Evolutionary conservation across 2,888 invertebrate species (phyloP).

Genomic region (Drosophila subsilvestris): DNA sequence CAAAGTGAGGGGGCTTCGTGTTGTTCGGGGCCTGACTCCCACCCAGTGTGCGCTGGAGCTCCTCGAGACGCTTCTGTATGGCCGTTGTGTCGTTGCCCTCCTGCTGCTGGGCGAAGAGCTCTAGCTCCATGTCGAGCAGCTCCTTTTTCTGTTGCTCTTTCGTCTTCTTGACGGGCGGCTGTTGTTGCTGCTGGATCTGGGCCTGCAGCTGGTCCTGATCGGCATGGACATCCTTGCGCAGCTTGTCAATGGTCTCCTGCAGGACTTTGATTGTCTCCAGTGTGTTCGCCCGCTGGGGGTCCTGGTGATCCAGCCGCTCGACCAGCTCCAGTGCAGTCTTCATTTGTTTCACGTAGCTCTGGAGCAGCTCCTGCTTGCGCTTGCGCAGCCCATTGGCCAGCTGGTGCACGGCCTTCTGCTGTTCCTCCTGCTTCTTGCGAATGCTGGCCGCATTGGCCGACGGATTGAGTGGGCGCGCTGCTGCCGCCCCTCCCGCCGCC

Average conservation of each 20-base stretch:
- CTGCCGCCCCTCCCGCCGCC: conserved; percentile 14
- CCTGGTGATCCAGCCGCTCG: conserved; percentile 89
- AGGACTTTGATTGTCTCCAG: conserved; percentile 92
- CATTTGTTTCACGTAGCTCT: conserved; percentile 95
- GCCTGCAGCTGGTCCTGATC: conserved; percentile 84
- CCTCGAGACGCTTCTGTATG: conserved; percentile 90
- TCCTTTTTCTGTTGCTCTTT: conserved; percentile 94
- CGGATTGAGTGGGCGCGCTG: conserved; percentile 84
- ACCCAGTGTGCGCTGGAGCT: conserved; percentile 86
- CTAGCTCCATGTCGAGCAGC: conserved; percentile 95
- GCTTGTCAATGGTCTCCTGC: conserved; percentile 91
- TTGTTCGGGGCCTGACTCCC: conserved; percentile 27
- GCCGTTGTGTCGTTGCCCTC: conserved; percentile 94
- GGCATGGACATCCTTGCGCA: conserved; percentile 83
- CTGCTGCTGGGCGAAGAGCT: conserved; percentile 94
- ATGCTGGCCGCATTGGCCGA: conserved; percentile 87
- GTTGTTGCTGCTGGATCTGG: conserved; percentile 82
- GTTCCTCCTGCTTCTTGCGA: conserved; percentile 90
- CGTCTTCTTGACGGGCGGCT: conserved; percentile 86
- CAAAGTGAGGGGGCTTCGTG: conserved; percentile 32
- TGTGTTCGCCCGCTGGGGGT: conserved; percentile 90
- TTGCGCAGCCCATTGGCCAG: conserved; percentile 92
- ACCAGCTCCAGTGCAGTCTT: conserved; percentile 92
- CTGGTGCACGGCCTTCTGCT: conserved; percentile 90
- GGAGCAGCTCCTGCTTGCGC: conserved; percentile 93